Evolutionary conservation across 2,113 vertebrate species (phyloP).

Genomic region (Hipposideros armiger): DNA sequence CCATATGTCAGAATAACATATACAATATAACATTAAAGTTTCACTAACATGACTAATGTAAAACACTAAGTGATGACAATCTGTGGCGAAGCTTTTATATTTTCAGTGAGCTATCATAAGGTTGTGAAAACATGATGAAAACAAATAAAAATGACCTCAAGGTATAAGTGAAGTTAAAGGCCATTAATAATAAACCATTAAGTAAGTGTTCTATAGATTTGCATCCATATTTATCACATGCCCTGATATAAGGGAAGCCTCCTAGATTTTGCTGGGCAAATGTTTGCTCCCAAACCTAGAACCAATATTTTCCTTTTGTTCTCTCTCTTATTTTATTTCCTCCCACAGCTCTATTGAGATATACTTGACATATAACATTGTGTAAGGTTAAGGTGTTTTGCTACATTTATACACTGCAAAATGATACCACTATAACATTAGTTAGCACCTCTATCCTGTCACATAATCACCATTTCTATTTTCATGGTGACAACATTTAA

Average conservation of each 20-base stretch:
- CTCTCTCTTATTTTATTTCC: not conserved
- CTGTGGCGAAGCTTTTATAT: not conserved
- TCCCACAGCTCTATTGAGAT: not conserved
- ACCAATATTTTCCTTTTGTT: not conserved
- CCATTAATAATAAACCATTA: not conserved
- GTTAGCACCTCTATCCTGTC: not conserved
- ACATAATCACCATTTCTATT: not conserved
- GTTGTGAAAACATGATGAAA: not conserved
- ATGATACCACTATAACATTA: not conserved
- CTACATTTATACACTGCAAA: not conserved
- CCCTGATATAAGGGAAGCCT: not conserved
- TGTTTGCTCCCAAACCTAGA: not conserved
- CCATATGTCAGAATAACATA: not conserved
- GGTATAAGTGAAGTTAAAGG: not conserved
- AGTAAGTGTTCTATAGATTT: not conserved
- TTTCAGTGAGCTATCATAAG: slow-evolving; percentile 12
- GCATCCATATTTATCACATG: not conserved
- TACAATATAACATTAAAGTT: not conserved
- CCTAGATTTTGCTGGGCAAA: not conserved
- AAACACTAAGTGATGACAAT: not conserved
- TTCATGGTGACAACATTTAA: not conserved
- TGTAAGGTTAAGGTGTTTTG: too few relatives aligned
- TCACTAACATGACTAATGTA: not conserved
- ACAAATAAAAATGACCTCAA: not conserved
- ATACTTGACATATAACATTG: too few relatives aligned